A percentile compares a stretch with the other conserved stretches of the same genome.
These are phyloP conservation scores for Xiphophorus birchmanni DNA, from an alignment of 2,797 vertebrate genomes.

Conservation along the genomic window DNA sequence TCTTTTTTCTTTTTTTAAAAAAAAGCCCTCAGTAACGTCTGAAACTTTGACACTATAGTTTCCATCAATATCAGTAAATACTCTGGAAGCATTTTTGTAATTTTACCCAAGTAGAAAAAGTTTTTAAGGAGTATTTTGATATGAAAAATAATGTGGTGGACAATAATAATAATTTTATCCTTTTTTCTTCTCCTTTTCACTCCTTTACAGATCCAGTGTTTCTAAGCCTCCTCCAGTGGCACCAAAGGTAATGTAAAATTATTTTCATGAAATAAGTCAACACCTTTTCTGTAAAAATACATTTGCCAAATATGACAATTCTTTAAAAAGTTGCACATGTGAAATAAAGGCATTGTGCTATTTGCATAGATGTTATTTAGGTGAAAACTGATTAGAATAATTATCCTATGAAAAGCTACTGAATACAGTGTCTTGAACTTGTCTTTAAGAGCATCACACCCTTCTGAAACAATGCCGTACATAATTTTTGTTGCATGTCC, in stretches of 20 bases:
- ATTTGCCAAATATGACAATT: background rate
- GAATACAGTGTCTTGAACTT: background rate
- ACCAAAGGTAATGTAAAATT: constrained; percentile 82
- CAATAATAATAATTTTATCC: constrained; percentile 9
- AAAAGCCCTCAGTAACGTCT: constrained; percentile 8
- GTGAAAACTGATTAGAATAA: background rate
- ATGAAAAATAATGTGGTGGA: constrained; percentile 5
- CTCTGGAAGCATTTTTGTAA: constrained; percentile 13
- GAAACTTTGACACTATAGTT: constrained; percentile 4
- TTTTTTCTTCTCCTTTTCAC: constrained; percentile 7
- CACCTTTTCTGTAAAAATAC: background rate
- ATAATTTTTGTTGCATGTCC: constrained; percentile 49
- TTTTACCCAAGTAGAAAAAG: constrained; percentile 8
- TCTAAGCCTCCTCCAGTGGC: constrained; percentile 84
- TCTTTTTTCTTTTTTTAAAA: constrained; percentile 7
- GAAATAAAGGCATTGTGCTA: background rate
- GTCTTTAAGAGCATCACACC: constrained; percentile 21
- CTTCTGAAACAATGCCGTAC: constrained; percentile 62
- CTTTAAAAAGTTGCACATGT: background rate
- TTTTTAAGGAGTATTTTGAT: constrained; percentile 15
- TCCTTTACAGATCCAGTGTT: constrained; percentile 79
- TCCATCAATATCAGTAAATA: constrained; percentile 32
- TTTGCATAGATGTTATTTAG: background rate
- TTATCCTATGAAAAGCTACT: background rate
- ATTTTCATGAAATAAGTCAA: background rate